Conservation (phyloP, 2,888 invertebrate species). For the Plebejus argus region DNA sequence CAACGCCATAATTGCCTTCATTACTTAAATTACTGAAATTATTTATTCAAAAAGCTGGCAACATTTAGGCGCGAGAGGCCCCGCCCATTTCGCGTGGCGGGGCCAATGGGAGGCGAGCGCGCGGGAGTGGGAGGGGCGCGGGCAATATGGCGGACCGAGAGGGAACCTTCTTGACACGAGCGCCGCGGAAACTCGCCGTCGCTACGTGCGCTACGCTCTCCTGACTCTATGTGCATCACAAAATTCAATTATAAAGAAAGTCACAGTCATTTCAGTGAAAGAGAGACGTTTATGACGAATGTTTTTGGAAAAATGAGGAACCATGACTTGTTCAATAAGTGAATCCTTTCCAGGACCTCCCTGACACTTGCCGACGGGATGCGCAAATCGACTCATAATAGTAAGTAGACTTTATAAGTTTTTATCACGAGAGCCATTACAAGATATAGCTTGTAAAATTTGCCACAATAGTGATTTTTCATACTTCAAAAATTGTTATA, state of each 20-base stretch:
- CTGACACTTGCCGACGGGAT: slow-evolving; percentile 31
- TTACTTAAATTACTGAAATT: slow-evolving; percentile 82
- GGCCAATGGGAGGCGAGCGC: slow-evolving; percentile 60
- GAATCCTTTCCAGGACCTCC: not conserved
- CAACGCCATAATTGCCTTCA: slow-evolving; percentile 82
- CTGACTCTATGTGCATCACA: slow-evolving; percentile 47
- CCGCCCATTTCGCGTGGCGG: slow-evolving; percentile 53
- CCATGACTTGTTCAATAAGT: not conserved
- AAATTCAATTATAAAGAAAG: slow-evolving; percentile 57
- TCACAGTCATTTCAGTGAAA: slow-evolving; percentile 46
- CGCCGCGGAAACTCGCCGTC: slow-evolving; percentile 45
- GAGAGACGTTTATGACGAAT: not conserved
- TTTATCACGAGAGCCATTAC: not conserved
- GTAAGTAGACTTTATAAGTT: not conserved
- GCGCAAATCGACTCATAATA: not conserved
- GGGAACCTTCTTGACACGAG: slow-evolving; percentile 47
- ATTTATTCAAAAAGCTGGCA: slow-evolving; percentile 82
- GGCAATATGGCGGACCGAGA: slow-evolving; percentile 72
- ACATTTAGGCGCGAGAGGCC: slow-evolving; percentile 66
- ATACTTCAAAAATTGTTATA: not conserved
- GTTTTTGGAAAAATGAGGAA: not conserved
- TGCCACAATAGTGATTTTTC: not conserved
- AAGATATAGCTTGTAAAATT: slow-evolving; percentile 7
- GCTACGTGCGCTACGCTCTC: slow-evolving; percentile 46
- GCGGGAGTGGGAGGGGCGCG: slow-evolving; percentile 61